Evolutionary conservation across 2,113 vertebrate species (phyloP), one percentile per base, ranked within the genome.

Genomic region (Dinomys branickii): DNA sequence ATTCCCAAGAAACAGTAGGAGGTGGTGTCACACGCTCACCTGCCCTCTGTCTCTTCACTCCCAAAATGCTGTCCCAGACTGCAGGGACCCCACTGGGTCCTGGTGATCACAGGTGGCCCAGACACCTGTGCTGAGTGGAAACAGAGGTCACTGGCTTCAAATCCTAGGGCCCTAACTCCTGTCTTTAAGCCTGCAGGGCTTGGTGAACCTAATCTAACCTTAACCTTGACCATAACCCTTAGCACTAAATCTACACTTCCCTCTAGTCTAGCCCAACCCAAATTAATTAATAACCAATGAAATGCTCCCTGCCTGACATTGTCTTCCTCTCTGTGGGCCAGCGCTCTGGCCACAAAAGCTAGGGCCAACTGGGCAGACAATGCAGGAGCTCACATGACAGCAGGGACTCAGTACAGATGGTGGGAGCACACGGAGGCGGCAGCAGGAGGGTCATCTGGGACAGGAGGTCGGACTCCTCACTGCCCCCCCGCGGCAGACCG

Each of bases 21-120:
- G n/a, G 9, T 7, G 1, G 0, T 0, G 7, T 50, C 3, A 0
- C 12, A 47, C 3, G 0, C 12, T 7, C 59, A 44, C 54, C 35
- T 24, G 61, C 67, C 47, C 61, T 3, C 5, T 1, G 13, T 30
- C 50, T 71, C 80, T 33, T 58, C 41, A 3, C 12, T 65, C 47
- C 28, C 54, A 47, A 61, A 56, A 33, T 44, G 9, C 41, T 59
- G 41, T 12, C 67, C 69, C 22, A 13, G n/a, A 52, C 17, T 38
- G 30, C 30, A 12, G 17, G 7, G 59, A 33, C 11, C 9, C n/a
- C 50, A 5, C 0, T 5, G 35, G 0, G 9, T 14, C 52, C 63
- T 17, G 30, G 38, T 14, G 44, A 61, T 77, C n/a, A 12, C 2
- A 4, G 1, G 17, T 0, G 41, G 26, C 44, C n/a, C 47, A 30